These are phyloP conservation scores for Zygogramma bicolorata DNA, from an alignment of 2,888 invertebrate species.

Conservation along the genomic window DNA sequence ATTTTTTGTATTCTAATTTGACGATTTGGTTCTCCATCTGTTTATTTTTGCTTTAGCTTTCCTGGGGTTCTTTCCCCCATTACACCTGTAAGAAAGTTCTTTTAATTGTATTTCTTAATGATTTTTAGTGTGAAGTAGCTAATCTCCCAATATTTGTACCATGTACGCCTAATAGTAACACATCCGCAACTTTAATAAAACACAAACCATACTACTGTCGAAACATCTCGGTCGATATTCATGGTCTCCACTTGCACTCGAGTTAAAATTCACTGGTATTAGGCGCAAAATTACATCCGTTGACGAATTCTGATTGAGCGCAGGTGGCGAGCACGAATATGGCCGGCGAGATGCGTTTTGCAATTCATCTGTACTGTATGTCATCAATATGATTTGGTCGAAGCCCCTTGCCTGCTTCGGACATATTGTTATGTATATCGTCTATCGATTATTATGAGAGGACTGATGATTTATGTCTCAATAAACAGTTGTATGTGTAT, in stretches of 20 bases:
- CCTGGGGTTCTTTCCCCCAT: conserved; percentile 57
- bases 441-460: conserved; percentile 62
- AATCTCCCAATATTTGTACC: conserved; percentile 60
- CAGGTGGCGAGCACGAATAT: conserved; percentile 8
- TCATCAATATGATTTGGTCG: conserved; percentile 52
- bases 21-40: conserved; percentile 50
- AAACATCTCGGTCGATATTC: conserved; percentile 14
- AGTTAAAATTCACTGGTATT: conserved; percentile 9
- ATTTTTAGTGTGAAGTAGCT: conserved; percentile 65
- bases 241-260: not conserved
- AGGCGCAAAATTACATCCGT: conserved; percentile 25
- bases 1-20: conserved; percentile 42
- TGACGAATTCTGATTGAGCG: conserved; percentile 21
- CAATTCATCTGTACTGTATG: conserved; percentile 50
- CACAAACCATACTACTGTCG: conserved; percentile 47
- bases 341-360: conserved; percentile 37
- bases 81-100: conserved; percentile 55
- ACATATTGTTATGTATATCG: conserved; percentile 60
- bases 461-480: conserved; percentile 72
- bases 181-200: conserved; percentile 52
- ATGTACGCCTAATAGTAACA: conserved; percentile 58
- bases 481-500: conserved; percentile 77
- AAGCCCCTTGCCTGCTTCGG: conserved; percentile 49
- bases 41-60: conserved; percentile 60
- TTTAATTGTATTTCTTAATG: conserved; percentile 49